Percentiles rank a stretch among this genome's conserved stretches.
Conservation (phyloP, 2,797 vertebrate genomes). For the Nothura maculosa region DNA sequence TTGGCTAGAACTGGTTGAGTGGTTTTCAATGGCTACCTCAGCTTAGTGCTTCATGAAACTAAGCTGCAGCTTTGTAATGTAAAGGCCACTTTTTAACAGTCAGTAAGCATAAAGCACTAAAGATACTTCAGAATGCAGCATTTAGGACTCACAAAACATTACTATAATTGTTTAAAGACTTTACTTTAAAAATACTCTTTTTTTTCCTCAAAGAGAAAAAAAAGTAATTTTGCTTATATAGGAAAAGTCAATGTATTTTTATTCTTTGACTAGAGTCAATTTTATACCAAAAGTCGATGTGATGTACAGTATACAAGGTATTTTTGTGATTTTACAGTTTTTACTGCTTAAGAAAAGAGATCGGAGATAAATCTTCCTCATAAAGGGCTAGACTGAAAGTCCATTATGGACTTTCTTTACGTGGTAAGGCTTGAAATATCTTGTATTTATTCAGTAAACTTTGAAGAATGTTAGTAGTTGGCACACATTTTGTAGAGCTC, state of each 20-base stretch:
- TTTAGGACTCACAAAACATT: not conserved
- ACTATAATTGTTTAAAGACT: not conserved
- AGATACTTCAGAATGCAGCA: not conserved
- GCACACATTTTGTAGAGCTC: not conserved
- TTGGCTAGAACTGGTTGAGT: constrained; percentile 45
- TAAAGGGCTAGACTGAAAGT: not conserved
- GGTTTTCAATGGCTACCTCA: constrained; percentile 46
- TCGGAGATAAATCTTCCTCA: not conserved
- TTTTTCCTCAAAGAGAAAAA: not conserved
- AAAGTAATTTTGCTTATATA: not conserved
- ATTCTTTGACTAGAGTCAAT: not conserved
- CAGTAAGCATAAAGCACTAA: constrained; percentile 2
- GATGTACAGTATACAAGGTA: not conserved
- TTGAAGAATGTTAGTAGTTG: not conserved
- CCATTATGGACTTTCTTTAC: not conserved
- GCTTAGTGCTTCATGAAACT: not conserved
- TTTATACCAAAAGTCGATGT: not conserved
- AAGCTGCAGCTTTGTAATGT: constrained; percentile 32
- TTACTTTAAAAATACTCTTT: not conserved
- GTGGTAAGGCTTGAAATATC: not conserved
- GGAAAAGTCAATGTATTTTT: not conserved
- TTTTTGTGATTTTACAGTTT: not conserved
- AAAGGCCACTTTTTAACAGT: not conserved
- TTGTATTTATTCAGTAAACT: not conserved
- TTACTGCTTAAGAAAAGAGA: not conserved